Base-by-base conservation (phyloP, 2,888 invertebrate species). In the Epinotia brunnichana region DNA sequence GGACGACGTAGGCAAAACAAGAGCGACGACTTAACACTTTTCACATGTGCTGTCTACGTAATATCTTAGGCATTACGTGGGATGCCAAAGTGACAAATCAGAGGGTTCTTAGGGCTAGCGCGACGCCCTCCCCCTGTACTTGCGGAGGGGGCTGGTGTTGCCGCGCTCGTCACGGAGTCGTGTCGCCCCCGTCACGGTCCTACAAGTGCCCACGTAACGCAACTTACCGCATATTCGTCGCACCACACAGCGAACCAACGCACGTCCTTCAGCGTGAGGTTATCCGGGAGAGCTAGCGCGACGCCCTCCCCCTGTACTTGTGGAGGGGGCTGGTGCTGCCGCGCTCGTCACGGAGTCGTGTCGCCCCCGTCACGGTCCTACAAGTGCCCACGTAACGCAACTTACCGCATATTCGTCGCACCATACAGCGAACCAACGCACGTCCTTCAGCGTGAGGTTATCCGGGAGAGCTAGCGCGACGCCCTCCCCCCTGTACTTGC, bases 231-330 rank as follows among this genome's bases (percentile, higher is more conserved):
- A 82, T 96, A 98, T 85, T 98, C 97, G 83, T 97, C 97, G 88
- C 98, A 98, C 97, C 97, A 98, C 51, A 98, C 95, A 13, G 97
- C 95, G 89, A 98, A 96, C 97, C 98, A 98, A 85, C 95, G 95
- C 85, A 97, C 94, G 88, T 97, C 97, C 81, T 95, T 94, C 74
- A 98, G 92, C 44, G 96, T 97, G 86, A 96, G 96, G 61, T 97
- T 97, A 79, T 98, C 98, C 0, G 21, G 21, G 21, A 24, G 21
- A 2, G 21, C 21, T 24, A 24, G 21, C 21, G 21, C 21, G 21
- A 24, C 21, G 21, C 21, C 21, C 21, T 24, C 21, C 21, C 21
- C 21, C 21, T 2, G 21, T 24, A 24, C 21, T 2, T 24, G 21
- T 2, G 21, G 21, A 24, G 21, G 21, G 21, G 21, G 2, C 21